A percentile compares a stretch with the other conserved stretches of the same genome.
These are phyloP conservation scores for Siphamia tubifer DNA, from an alignment of 2,113 vertebrate species.

Conservation along the genomic window DNA sequence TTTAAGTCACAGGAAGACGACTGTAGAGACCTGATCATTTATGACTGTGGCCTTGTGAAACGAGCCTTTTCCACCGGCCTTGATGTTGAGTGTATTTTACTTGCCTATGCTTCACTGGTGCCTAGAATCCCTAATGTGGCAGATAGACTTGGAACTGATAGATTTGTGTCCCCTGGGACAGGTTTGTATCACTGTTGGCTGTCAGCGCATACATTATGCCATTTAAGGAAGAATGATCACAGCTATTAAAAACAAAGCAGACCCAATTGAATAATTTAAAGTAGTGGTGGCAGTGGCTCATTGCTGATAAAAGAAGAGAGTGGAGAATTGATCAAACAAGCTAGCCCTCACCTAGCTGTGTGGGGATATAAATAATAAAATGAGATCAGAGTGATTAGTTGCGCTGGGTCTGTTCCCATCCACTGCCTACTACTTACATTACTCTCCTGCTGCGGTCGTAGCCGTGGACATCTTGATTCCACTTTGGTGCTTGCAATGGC, in stretches of 20 bases:
- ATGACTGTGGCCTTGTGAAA: slow-evolving; percentile 47
- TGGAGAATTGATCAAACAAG: slow-evolving; percentile 51
- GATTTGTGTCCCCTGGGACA: slow-evolving; percentile 63
- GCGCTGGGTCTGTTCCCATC: slow-evolving; percentile 10
- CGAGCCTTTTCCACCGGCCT: slow-evolving; percentile 10
- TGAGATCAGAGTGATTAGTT: slow-evolving; percentile 53
- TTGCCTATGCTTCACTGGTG: slow-evolving; percentile 36
- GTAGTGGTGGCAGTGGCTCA: slow-evolving; percentile 34
- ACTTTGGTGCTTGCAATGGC: slow-evolving; percentile 28
- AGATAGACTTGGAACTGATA: slow-evolving; percentile 54
- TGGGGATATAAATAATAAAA: slow-evolving; percentile 61
- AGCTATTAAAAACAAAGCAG: slow-evolving; percentile 73
- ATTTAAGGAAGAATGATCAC: slow-evolving; percentile 76
- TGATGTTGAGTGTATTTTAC: slow-evolving; percentile 47
- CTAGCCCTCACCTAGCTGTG: not conserved
- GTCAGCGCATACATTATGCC: slow-evolving; percentile 68
- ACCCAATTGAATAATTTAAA: slow-evolving; percentile 71
- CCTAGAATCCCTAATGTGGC: slow-evolving; percentile 50
- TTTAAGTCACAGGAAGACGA: slow-evolving; percentile 17
- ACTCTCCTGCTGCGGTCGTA: slow-evolving; percentile 28
- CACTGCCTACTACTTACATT: slow-evolving; percentile 4
- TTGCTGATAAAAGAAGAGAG: slow-evolving; percentile 53
- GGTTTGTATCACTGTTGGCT: slow-evolving; percentile 70
- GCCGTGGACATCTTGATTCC: slow-evolving; percentile 38
- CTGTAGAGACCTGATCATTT: slow-evolving; percentile 35